Percentiles rank a stretch among this genome's conserved stretches.
phyloP scores from a whole-genome alignment of 2,113 vertebrate genomes.

The Bufo bufo region DNA sequence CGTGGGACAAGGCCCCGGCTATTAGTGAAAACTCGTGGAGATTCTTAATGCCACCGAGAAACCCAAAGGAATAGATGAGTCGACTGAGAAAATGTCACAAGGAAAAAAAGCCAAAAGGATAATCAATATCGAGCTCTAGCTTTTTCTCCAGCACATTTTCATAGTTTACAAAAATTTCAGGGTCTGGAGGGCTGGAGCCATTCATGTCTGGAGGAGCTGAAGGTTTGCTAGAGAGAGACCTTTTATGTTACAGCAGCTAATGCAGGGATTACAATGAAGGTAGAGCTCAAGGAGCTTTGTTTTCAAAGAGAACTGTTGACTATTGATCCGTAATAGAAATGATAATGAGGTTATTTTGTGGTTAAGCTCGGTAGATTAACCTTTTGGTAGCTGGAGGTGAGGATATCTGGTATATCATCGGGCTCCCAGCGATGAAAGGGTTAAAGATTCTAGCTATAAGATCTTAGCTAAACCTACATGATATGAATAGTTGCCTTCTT shows the following conservation, averaged over 20 bases:
- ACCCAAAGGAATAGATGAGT: slow-evolving; percentile 64
- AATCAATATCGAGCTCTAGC: slow-evolving; percentile 62
- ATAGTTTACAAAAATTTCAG: slow-evolving; percentile 57
- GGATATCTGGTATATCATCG: neutral
- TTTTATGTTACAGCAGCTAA: slow-evolving; percentile 63
- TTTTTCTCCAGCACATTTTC: slow-evolving; percentile 50
- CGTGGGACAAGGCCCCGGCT: slow-evolving; percentile 63
- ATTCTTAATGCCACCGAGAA: slow-evolving; percentile 65
- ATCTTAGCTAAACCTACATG: neutral
- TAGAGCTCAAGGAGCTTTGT: slow-evolving; percentile 52
- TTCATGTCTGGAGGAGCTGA: slow-evolving; percentile 30
- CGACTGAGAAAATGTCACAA: slow-evolving; percentile 66
- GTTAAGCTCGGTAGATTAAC: slow-evolving; percentile 68
- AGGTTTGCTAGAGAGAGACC: slow-evolving; percentile 60
- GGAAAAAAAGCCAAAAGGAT: slow-evolving; percentile 31
- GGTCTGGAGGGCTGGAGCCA: neutral
- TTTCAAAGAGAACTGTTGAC: slow-evolving; percentile 68
- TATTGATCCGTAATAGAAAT: slow-evolving; percentile 77
- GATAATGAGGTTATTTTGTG: slow-evolving; percentile 75
- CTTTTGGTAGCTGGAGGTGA: slow-evolving; percentile 15
- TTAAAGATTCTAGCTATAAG: neutral
- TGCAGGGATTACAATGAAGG: slow-evolving; percentile 63
- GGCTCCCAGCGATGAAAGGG: neutral
- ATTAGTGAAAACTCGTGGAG: slow-evolving; percentile 69
- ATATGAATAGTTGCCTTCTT: neutral